phyloP scores from a whole-genome alignment of 2,113 vertebrate species.

The Tychaedon coryphoeus region DNA sequence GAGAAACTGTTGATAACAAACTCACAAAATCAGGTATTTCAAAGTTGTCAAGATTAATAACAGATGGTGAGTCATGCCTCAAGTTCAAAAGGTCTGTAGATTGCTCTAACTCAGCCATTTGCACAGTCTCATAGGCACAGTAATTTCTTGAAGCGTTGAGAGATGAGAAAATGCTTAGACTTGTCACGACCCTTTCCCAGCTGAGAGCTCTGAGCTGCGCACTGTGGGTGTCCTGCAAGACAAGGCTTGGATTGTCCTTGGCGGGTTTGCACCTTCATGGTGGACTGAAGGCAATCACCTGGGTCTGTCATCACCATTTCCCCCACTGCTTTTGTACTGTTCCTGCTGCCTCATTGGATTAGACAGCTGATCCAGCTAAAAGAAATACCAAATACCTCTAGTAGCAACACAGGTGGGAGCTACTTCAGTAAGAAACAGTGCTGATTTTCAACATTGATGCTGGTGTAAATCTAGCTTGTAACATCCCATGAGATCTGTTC shows the following conservation, averaged over 20 bases:
- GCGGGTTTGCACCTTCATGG: background rate
- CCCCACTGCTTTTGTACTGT: background rate
- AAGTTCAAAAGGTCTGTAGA: background rate
- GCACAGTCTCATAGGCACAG: background rate
- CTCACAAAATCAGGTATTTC: background rate
- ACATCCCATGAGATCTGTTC: background rate
- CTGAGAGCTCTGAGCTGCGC: background rate
- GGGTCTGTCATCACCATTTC: background rate
- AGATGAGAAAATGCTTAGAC: background rate
- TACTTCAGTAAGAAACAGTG: background rate
- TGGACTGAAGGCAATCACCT: background rate
- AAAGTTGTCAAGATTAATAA: background rate
- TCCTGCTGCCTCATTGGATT: background rate
- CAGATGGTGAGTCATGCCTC: background rate
- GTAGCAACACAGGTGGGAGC: background rate
- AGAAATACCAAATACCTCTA: background rate
- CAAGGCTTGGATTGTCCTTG: background rate
- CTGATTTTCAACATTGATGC: background rate
- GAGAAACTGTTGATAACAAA: background rate
- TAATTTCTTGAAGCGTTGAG: background rate
- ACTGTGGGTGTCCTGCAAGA: background rate
- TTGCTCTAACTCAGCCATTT: background rate
- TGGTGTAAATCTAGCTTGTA: background rate
- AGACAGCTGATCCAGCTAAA: background rate
- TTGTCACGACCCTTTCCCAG: background rate